These are phyloP conservation scores for Synanthedon andrenaeformis DNA, from an alignment of 2,888 invertebrate genomes.

Conservation along the genomic window DNA sequence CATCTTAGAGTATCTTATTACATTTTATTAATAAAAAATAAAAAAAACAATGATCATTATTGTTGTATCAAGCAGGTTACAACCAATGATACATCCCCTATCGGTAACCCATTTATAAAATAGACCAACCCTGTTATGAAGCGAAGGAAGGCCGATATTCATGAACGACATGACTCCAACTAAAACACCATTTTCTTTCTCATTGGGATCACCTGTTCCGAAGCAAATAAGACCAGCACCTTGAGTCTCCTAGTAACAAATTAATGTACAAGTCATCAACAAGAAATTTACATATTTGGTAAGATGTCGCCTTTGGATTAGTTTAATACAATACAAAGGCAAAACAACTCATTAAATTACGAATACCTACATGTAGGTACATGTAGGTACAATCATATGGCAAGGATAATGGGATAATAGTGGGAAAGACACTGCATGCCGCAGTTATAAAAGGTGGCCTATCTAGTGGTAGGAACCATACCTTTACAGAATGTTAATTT, in stretches of 20 bases:
- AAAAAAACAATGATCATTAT: neutral
- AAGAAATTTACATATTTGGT: conserved; percentile 3
- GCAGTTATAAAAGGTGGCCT: no score
- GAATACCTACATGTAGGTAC: no score
- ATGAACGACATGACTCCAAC: conserved; percentile 36
- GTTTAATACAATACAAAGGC: no score
- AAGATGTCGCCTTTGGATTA: no score
- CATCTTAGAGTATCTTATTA: no score
- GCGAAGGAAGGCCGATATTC: conserved; percentile 24
- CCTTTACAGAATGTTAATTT: no score
- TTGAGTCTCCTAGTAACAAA: conserved; percentile 28
- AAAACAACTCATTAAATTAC: no score
- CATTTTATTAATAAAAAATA: neutral
- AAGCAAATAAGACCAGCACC: conserved; percentile 40
- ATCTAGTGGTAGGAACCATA: no score
- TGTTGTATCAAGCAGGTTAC: neutral
- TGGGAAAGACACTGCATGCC: no score
- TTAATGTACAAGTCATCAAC: conserved; percentile 3
- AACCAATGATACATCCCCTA: neutral
- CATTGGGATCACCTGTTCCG: conserved; percentile 36
- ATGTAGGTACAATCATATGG: no score
- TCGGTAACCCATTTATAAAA: conserved; percentile 32
- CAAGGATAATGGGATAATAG: no score
- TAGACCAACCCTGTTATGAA: conserved; percentile 27
- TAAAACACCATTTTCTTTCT: conserved; percentile 28